A percentile compares a stretch with the other conserved stretches of the same genome.
These are phyloP conservation scores for Proisotoma minuta DNA, from an alignment of 2,888 invertebrate genomes.

Conservation along the genomic window DNA sequence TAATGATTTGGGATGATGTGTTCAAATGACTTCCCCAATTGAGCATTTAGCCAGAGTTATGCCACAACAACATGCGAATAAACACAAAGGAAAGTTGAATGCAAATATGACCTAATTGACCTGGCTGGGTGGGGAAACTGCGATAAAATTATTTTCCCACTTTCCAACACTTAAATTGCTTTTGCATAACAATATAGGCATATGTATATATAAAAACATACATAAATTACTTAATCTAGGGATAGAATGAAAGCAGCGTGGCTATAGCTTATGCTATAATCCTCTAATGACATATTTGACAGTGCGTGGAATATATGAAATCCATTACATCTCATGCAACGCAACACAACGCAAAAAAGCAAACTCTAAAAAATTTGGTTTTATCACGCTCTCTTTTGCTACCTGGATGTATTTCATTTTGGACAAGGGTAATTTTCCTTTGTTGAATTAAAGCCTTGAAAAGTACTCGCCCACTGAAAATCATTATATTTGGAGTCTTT, in stretches of 20 bases:
- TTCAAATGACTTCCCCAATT: no score
- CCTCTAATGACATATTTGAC: slow-evolving; percentile 6
- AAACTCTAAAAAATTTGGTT: slow-evolving; percentile 20
- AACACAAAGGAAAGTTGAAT: no score
- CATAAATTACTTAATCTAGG: slow-evolving; percentile 10
- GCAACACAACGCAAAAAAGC: background rate
- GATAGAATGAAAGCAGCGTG: background rate
- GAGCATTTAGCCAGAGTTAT: no score
- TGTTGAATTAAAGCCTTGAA: background rate
- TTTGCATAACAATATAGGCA: no score
- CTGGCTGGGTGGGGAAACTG: no score
- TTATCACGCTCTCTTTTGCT: slow-evolving; percentile 19
- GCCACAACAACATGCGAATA: no score
- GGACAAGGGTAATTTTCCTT: background rate
- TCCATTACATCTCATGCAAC: background rate
- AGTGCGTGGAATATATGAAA: background rate
- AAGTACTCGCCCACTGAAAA: background rate
- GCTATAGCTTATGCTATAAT: background rate
- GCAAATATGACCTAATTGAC: no score
- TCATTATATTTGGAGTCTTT: background rate
- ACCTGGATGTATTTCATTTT: background rate
- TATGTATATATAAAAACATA: no score
- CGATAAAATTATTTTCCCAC: no score
- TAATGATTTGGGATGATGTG: no score
- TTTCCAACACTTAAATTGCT: no score